Evolutionary conservation across 2,888 invertebrate genomes (phyloP).

Genomic region (Eupithecia tripunctaria): DNA sequence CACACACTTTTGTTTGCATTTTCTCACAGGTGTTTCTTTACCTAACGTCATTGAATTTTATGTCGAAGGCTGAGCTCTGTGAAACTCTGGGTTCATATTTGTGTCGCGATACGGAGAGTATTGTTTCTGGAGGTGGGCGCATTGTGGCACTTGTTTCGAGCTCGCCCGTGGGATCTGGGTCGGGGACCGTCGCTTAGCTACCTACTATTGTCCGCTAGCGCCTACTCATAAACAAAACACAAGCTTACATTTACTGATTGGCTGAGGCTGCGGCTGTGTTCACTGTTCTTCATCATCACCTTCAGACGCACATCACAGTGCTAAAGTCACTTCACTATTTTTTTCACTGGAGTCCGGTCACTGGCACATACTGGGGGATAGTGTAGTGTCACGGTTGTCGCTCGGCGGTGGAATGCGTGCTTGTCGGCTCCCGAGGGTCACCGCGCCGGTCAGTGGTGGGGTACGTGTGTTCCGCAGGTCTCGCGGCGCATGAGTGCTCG

Average conservation of each 20-base stretch:
- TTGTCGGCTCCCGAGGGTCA: slow-evolving; percentile 63
- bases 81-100: slow-evolving; percentile 76
- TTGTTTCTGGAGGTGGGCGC: slow-evolving; percentile 70
- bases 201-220: slow-evolving; percentile 52
- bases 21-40: slow-evolving; percentile 80
- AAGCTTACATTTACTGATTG: slow-evolving; percentile 79
- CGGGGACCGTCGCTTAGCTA: slow-evolving; percentile 64
- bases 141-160: slow-evolving; percentile 65
- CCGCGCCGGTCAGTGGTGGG: slow-evolving; percentile 67
- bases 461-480: slow-evolving; percentile 79
- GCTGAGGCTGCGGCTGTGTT: slow-evolving; percentile 79
- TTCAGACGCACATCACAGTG: slow-evolving; percentile 79
- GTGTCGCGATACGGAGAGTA: slow-evolving; percentile 74
- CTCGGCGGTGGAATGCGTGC: slow-evolving; percentile 56
- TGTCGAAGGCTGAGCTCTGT: slow-evolving; percentile 78
- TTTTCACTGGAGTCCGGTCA: slow-evolving; percentile 71
- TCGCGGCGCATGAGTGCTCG: slow-evolving; percentile 82
- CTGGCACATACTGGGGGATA: slow-evolving; percentile 74
- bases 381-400: slow-evolving; percentile 62
- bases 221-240: slow-evolving; percentile 63
- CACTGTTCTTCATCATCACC: slow-evolving; percentile 63
- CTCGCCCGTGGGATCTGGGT: slow-evolving; percentile 81
- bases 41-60: slow-evolving; percentile 74
- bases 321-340: slow-evolving; percentile 74
- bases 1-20: slow-evolving; percentile 72